These are phyloP conservation scores for Muschampia plurimacula DNA, from an alignment of 2,888 invertebrate species.

Conservation along the genomic window DNA sequence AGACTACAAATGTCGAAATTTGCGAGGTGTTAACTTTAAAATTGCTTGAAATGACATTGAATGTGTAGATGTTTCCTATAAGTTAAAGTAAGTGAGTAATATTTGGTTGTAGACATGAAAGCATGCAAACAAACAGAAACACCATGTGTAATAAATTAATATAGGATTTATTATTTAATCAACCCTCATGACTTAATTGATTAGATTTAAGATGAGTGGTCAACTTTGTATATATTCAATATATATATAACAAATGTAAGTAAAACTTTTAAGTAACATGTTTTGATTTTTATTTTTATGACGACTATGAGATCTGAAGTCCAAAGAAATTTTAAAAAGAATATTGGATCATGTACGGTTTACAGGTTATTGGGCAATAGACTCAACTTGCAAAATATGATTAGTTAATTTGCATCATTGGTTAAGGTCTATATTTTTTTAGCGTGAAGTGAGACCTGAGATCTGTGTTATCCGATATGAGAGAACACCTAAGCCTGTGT, in stretches of 20 bases:
- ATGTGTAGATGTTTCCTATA: constrained; percentile 48
- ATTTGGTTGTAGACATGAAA: constrained; percentile 67
- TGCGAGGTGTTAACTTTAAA: constrained; percentile 46
- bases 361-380: background rate
- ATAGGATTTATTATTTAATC: constrained; percentile 83
- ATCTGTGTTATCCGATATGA: no score
- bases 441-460: no score
- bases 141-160: constrained; percentile 73
- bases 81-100: constrained; percentile 55
- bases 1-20: constrained; percentile 57
- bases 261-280: constrained; percentile 84
- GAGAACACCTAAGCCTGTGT: no score
- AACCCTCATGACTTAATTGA: constrained; percentile 79
- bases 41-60: constrained; percentile 50
- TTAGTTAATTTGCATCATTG: no score
- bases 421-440: no score
- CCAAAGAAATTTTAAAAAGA: constrained; percentile 25
- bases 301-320: constrained; percentile 83
- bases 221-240: constrained; percentile 83
- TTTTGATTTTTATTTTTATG: constrained; percentile 74
- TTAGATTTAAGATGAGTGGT: constrained; percentile 81
- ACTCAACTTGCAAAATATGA: background rate
- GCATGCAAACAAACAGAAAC: constrained; percentile 69
- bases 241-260: constrained; percentile 82
- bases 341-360: background rate